Conservation (phyloP, 2,113 vertebrate genomes). For the Dendrocopos noguchii region DNA sequence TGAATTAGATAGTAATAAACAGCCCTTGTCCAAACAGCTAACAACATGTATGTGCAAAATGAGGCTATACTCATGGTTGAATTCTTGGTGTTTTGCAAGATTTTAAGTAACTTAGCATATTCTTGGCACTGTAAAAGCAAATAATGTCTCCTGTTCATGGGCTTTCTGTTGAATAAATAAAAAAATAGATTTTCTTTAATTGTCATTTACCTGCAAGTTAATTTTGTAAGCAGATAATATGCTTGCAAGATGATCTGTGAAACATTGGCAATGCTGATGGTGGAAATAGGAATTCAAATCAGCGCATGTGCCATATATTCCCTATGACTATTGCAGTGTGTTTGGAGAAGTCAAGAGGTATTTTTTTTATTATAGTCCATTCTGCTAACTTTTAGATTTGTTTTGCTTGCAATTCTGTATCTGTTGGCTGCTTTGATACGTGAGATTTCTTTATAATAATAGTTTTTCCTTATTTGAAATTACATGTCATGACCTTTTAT, state of each 20-base stretch:
- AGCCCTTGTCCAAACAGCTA: background rate
- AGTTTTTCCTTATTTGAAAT: slow-evolving; percentile 15
- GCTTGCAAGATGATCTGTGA: background rate
- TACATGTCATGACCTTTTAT: background rate
- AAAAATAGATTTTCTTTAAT: background rate
- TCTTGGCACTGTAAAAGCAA: background rate
- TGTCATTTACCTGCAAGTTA: background rate
- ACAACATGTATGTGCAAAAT: background rate
- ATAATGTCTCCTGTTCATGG: background rate
- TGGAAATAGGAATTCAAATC: background rate
- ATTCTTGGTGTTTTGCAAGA: background rate
- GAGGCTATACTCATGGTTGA: background rate
- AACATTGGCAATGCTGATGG: background rate
- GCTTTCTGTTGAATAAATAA: background rate
- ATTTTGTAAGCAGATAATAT: background rate
- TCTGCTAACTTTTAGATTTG: background rate
- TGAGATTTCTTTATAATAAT: background rate
- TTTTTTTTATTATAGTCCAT: background rate
- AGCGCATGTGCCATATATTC: background rate
- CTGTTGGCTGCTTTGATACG: background rate
- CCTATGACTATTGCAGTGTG: background rate
- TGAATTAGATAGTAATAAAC: background rate
- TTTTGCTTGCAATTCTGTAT: background rate
- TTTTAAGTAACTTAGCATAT: background rate
- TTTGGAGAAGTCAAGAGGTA: background rate